Conservation (phyloP, 2,888 invertebrate species). For the Entomobrya proxima region DNA sequence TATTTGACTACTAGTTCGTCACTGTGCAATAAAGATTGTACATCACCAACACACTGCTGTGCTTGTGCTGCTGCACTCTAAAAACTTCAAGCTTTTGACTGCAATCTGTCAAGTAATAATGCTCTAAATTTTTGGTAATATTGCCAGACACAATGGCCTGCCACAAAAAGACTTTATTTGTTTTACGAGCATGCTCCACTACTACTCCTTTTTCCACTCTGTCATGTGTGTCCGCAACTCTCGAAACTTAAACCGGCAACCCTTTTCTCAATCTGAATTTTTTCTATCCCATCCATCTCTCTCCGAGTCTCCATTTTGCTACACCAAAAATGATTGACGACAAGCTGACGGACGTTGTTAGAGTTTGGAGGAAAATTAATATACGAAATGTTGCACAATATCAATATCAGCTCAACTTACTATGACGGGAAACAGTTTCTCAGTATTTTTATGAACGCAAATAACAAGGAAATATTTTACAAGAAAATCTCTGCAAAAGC, state of each 20-base stretch:
- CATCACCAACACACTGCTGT: neutral
- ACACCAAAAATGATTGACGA: constrained; percentile 47
- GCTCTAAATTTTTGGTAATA: constrained; percentile 51
- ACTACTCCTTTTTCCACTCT: neutral
- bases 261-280: neutral
- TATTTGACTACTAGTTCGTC: neutral
- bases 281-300: constrained; percentile 8
- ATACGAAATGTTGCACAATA: constrained; percentile 10
- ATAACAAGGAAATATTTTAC: neutral
- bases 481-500: neutral
- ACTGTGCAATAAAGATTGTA: neutral
- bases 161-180: constrained; percentile 36
- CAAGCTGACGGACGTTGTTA: constrained; percentile 55
- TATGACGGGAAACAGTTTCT: neutral
- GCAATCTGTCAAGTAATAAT: constrained; percentile 63
- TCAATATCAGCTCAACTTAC: neutral
- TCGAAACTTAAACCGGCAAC: neutral
- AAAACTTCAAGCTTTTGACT: neutral
- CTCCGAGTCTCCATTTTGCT: neutral
- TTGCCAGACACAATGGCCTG: constrained; percentile 20
- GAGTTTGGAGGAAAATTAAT: constrained; percentile 7
- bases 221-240: neutral
- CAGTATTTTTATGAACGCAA: neutral
- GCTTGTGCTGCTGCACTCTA: no score
- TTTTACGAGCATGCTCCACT: no score